phyloP scores from a whole-genome alignment of 2,888 invertebrate genomes.

The Tachina fera region DNA sequence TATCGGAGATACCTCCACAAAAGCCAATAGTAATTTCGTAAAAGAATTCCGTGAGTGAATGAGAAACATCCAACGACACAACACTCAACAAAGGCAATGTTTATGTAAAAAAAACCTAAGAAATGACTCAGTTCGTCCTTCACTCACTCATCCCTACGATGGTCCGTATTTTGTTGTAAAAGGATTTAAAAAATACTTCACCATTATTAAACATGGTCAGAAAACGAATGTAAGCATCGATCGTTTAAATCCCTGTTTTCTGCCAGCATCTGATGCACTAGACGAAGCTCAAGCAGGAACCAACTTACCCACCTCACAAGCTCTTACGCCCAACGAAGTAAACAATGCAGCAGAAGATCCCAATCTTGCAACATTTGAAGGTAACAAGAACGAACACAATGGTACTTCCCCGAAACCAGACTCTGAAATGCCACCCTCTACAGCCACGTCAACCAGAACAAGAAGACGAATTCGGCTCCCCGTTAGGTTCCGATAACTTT shows the following conservation, averaged over 20 bases:
- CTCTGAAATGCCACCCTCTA: neutral
- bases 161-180: conserved; percentile 51
- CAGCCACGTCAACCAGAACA: neutral
- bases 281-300: neutral
- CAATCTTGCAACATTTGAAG: neutral
- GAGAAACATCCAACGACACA: too few relatives aligned
- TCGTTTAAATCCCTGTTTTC: conserved; percentile 32
- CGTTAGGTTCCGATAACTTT: conserved; percentile 1
- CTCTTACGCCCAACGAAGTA: neutral
- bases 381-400: too few relatives aligned
- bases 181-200: conserved; percentile 42
- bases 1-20: neutral
- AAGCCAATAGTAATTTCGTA: too few relatives aligned
- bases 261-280: neutral
- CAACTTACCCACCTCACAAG: neutral
- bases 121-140: conserved; percentile 46
- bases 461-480: conserved; percentile 28
- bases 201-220: neutral
- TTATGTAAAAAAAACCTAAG: neutral
- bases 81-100: too few relatives aligned
- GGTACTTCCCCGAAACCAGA: too few relatives aligned
- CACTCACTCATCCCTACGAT: conserved; percentile 59
- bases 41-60: too few relatives aligned
- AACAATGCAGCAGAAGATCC: too few relatives aligned
- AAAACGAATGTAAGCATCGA: conserved; percentile 42